Base-by-base conservation (phyloP, 2,797 vertebrate genomes). In the Poecilia picta region DNA sequence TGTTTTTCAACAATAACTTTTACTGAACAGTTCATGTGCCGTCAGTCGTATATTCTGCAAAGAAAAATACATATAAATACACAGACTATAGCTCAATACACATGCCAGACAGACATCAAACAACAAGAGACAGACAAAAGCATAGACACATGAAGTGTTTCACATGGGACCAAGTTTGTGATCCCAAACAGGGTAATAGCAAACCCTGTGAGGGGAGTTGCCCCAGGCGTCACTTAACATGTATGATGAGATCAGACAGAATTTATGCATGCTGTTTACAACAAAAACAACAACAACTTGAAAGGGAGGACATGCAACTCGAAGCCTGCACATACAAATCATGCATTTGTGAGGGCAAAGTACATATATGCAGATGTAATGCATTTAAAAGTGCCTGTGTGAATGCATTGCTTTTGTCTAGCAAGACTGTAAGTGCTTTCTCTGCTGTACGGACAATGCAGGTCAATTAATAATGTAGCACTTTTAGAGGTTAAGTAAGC, bases 391-490 rank as follows among this genome's bases (percentile, higher is more conserved):
- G n/a, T 20, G 57, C 71, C 18, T 57, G 74, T 47, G 33, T 62
- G 68, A 53, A 20, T 55, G 36, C 8, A 64, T 83, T 15, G 62
- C 43, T 86, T n/a, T 68, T 83, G 51, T 68, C 25, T 80, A 79
- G 59, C 88, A 73, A 33, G 77, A 75, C 47, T 74, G 64, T 55
- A 80, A 81, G 81, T 83, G 81, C 88, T 89, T 91, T 85, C 75
- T 78, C 77, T 62, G 68, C 81, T 88, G 83, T 92, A 89, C 79
- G 85, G 83, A 82, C 89, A 77, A 84, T 93, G 93, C 93, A 88
- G 91, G 83, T 87, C 87, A 89, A 92, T 94, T 92, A 94, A 94
- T 94, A 95, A 95, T 94, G 92, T 91, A 93, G 76, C 81, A 91
- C 85, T 92, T 93, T 90, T 88, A 89, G 90, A 90, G 92, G 92